Evolutionary conservation across 2,113 vertebrate genomes (phyloP), one percentile per base, ranked within the genome.

Genomic region (Erpornis zantholeuca): DNA sequence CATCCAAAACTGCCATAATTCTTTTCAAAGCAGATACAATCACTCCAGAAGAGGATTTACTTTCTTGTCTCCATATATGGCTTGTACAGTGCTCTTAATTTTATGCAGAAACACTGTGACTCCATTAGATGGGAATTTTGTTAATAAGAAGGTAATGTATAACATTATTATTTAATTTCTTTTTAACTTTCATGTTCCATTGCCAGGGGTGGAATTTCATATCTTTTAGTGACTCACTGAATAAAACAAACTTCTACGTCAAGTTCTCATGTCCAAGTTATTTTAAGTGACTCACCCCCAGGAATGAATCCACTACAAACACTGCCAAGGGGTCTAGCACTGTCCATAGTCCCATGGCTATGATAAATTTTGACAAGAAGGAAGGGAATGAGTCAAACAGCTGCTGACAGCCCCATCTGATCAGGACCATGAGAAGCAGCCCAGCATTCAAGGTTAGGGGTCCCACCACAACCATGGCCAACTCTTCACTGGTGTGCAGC

Each of bases 261-360:
- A 98, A 98, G 97, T 98, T 98, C 97, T 98, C 93, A 95, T 64
- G 90, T 98, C 94, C 97, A 97, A 97, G 98, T 99, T 99, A 99
- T 99, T 99, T 98, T 98, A 98, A 98, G 98, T 98, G 98, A 99
- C 99, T 99, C 99, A 99, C 99, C 99, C 99, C 99, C 96, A 99
- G 99, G 99, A 99, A 59, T 92, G 97, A 97, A 97, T 99, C 99
- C 98, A 99, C 99, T 97, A 98, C 66, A 92, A 99, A 99, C 97
- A 99, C 98, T 20, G 99, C 99, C 98, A 99, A 97, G 94, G 99
- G 99, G 98, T 99, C 98, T 82, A 99, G 98, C 97, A 99, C 96
- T 98, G 99, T 99, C 99, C 99, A 99, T 97, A 99, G 98, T 96
- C 98, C 99, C 98, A 99, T 97, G 98, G 98, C 98, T 97, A 98